A percentile compares a stretch with the other conserved stretches of the same genome.
Conservation (phyloP, 2,888 invertebrate species). For the Agrochola litura region DNA sequence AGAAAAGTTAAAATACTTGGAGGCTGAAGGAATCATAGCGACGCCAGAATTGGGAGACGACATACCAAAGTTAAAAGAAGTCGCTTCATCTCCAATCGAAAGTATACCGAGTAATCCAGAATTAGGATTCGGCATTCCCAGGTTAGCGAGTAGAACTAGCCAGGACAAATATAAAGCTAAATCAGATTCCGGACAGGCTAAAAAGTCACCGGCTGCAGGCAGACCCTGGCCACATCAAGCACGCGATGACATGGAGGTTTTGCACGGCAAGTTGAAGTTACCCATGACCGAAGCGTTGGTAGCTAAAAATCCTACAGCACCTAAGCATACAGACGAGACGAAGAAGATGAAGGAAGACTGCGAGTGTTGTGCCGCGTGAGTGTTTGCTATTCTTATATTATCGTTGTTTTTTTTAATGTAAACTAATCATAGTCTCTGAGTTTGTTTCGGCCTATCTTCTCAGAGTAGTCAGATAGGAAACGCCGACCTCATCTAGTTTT, state of each 20-base stretch:
- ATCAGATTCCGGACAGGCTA: background rate
- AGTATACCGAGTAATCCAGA: slow-evolving; percentile 47
- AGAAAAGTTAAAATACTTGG: slow-evolving; percentile 48
- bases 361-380: slow-evolving; percentile 41
- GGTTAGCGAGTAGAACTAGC: slow-evolving; percentile 1
- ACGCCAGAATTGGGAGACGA: no score
- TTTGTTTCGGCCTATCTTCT: no score
- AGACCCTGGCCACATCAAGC: background rate
- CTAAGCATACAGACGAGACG: background rate
- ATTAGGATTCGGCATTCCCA: slow-evolving; percentile 45
- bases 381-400: background rate
- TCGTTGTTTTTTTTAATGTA: background rate
- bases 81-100: slow-evolving; percentile 6
- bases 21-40: slow-evolving; percentile 31
- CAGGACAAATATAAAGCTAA: background rate
- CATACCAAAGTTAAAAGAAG: background rate
- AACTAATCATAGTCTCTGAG: background rate
- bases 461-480: no score
- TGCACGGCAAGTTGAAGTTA: slow-evolving; percentile 15
- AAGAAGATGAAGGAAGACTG: slow-evolving; percentile 17
- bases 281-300: background rate
- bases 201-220: background rate
- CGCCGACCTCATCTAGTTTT: no score
- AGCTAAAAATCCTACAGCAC: background rate
- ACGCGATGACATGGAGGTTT: background rate